Evolutionary conservation across 2,888 invertebrate species (phyloP).

Genomic region (Scaptomyza cyrtandrae): DNA sequence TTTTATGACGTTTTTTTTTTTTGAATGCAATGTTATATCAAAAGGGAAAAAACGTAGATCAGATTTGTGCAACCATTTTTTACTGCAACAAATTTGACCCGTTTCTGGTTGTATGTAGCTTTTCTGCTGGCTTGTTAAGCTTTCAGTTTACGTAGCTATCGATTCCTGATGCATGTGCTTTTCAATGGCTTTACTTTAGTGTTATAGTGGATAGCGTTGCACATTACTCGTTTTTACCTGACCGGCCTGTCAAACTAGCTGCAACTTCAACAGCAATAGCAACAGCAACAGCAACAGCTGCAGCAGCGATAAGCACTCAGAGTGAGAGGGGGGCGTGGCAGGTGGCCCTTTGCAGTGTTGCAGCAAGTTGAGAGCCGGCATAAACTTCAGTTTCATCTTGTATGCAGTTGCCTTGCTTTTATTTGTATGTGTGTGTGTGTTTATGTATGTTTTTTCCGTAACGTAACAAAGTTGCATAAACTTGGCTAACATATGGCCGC

Average conservation of each 20-base stretch:
- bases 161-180: constrained; percentile 20
- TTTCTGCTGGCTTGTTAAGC: constrained; percentile 37
- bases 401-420: constrained; percentile 40
- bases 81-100: neutral
- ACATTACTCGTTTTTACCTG: constrained; percentile 25
- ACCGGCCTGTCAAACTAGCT: constrained; percentile 12
- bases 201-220: neutral
- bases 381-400: constrained; percentile 44
- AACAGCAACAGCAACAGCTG: neutral
- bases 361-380: constrained; percentile 11
- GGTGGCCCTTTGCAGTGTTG: constrained; percentile 11
- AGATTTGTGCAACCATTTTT: neutral
- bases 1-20: too few relatives aligned
- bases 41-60: neutral
- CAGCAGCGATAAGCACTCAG: constrained; percentile 31
- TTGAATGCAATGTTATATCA: neutral
- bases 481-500: constrained; percentile 68
- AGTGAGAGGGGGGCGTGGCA: constrained; percentile 10
- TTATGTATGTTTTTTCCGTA: constrained; percentile 25
- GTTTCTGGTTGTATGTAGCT: neutral
- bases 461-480: constrained; percentile 62
- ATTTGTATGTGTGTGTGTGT: neutral
- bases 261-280: constrained; percentile 13
- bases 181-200: constrained; percentile 17
- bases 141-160: constrained; percentile 33